Evolutionary conservation across 2,888 invertebrate genomes (phyloP).

Genomic region (Iphiclides podalirius): DNA sequence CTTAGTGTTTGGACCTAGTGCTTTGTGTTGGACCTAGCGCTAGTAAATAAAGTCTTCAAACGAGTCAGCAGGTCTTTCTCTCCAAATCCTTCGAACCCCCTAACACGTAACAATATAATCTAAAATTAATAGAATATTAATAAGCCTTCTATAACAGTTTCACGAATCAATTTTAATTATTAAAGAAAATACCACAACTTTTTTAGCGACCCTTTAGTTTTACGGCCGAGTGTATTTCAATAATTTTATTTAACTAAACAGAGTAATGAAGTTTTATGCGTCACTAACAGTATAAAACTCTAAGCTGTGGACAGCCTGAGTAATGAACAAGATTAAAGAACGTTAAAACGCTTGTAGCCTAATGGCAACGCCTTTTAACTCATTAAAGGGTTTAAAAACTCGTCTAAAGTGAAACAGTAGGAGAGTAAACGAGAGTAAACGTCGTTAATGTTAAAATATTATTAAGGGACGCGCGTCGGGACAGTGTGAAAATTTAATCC

Average conservation of each 20-base stretch:
- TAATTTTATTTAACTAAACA: neutral
- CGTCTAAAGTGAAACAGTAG: slow-evolving; percentile 24
- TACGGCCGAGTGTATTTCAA: too few relatives aligned
- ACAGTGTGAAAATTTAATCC: slow-evolving; percentile 23
- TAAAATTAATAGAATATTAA: too few relatives aligned
- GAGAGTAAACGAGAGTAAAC: slow-evolving; percentile 24
- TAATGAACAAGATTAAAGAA: slow-evolving; percentile 21
- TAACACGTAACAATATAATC: too few relatives aligned
- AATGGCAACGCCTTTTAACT: slow-evolving; percentile 23
- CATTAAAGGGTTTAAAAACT: slow-evolving; percentile 25
- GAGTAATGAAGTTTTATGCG: slow-evolving; percentile 4
- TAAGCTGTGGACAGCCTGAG: slow-evolving; percentile 11
- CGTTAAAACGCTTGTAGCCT: slow-evolving; percentile 20
- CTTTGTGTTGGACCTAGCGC: too few relatives aligned
- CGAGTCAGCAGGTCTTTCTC: too few relatives aligned
- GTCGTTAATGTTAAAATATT: slow-evolving; percentile 23
- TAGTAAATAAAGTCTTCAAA: too few relatives aligned
- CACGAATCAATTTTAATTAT: too few relatives aligned
- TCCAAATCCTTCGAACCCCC: too few relatives aligned
- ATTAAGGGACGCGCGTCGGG: slow-evolving; percentile 19
- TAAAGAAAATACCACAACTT: too few relatives aligned
- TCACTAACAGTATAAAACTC: slow-evolving; percentile 12
- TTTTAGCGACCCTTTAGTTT: too few relatives aligned
- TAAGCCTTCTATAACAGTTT: too few relatives aligned
- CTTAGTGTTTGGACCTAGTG: too few relatives aligned